Conservation (phyloP, 64 coral and sea anemone genomes). For the Anthopleura sola region DNA sequence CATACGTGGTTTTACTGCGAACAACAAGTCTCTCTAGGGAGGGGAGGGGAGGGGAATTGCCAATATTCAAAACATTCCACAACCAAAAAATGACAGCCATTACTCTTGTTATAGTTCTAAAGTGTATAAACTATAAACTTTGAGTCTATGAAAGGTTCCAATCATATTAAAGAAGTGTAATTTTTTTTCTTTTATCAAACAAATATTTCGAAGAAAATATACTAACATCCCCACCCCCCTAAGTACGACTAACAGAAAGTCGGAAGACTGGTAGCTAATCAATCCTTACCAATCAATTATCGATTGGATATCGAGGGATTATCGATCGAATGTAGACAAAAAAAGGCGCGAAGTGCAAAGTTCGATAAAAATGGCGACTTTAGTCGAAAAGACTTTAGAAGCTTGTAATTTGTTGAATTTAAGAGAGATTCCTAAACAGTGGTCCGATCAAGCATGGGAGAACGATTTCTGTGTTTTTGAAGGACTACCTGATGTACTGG, state of each 20-base stretch:
- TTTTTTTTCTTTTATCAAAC: too few relatives aligned
- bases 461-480: conserved; percentile 77
- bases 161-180: too few relatives aligned
- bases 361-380: conserved; percentile 39
- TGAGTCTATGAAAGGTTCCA: neutral
- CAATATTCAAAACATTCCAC: neutral
- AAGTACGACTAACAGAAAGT: neutral
- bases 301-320: neutral
- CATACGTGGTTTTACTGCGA: conserved; percentile 38
- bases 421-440: conserved; percentile 51
- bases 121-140: neutral
- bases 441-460: conserved; percentile 77
- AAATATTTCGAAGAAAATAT: neutral
- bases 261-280: neutral
- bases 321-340: conserved; percentile 19
- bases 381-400: conserved; percentile 31
- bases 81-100: too few relatives aligned
- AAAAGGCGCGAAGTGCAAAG: conserved; percentile 74
- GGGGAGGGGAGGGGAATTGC: neutral
- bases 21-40: neutral
- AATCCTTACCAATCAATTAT: neutral
- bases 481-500: conserved; percentile 70
- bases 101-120: too few relatives aligned
- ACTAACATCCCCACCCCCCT: neutral
- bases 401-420: conserved; percentile 61